Percentiles rank a stretch among this genome's conserved stretches.
phyloP scores from a whole-genome alignment of 2,888 invertebrate genomes.

The Cartodere bifasciata region DNA sequence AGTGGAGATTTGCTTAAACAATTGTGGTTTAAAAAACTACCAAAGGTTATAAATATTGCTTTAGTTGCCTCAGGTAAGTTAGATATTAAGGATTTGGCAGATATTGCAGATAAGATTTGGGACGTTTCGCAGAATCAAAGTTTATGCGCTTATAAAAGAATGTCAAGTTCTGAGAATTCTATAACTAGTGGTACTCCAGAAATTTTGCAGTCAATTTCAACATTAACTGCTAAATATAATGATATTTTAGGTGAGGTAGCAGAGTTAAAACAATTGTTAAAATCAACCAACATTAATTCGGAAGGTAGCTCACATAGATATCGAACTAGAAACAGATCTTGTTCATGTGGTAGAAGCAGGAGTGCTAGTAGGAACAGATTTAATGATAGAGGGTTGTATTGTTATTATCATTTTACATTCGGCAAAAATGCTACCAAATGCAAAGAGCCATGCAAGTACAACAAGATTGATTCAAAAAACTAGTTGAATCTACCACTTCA shows the following conservation, averaged over 20 bases:
- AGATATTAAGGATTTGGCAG: constrained; percentile 3
- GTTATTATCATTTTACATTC: constrained; percentile 4
- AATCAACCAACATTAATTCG: constrained; percentile 1
- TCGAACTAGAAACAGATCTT: not conserved
- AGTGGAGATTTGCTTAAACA: constrained; percentile 3
- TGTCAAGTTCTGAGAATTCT: no score
- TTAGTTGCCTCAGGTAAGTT: constrained; percentile 1
- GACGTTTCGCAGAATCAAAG: constrained; percentile 4
- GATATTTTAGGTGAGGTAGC: no score
- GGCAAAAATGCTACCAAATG: constrained; percentile 2
- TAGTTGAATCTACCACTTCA: no score
- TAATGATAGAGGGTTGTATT: constrained; percentile 2
- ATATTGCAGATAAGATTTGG: constrained; percentile 4
- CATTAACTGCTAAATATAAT: no score
- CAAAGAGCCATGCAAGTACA: constrained; percentile 4
- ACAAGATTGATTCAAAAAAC: no score
- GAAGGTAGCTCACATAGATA: constrained; percentile 3
- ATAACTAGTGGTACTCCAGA: no score
- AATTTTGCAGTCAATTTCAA: no score
- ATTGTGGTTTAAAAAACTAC: constrained; percentile 4
- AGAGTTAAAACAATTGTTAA: no score
- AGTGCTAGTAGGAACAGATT: constrained; percentile 1
- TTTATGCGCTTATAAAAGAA: no score
- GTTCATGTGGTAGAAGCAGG: constrained; percentile 5
- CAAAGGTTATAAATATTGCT: constrained; percentile 4